A percentile compares a stretch with the other conserved stretches of the same genome.
Evolutionary conservation across 2,888 invertebrate genomes (phyloP).

Genomic region (Xestia xanthographa): DNA sequence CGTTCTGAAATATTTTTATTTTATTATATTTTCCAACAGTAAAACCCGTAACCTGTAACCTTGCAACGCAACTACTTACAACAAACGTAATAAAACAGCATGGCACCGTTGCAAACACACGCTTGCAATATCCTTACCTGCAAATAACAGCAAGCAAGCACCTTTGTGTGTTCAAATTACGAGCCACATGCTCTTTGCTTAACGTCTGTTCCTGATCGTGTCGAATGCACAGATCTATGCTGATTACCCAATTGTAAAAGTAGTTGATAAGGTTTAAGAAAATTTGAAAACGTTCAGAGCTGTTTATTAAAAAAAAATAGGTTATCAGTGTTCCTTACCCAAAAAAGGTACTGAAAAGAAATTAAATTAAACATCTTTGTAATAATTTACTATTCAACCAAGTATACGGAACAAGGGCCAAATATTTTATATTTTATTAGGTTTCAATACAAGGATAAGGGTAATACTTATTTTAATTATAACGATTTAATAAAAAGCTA

Average conservation of each 20-base stretch:
- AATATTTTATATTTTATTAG: no score
- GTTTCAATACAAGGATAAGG: no score
- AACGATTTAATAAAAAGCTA: no score
- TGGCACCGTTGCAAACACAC: neutral
- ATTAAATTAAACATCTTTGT: no score
- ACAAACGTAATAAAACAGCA: neutral
- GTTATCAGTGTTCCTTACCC: no score
- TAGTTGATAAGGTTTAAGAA: neutral
- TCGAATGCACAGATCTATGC: neutral
- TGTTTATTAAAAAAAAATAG: no score
- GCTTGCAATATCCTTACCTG: neutral
- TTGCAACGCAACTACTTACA: neutral
- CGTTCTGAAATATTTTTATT: neutral
- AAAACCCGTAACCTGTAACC: neutral
- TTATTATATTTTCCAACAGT: neutral
- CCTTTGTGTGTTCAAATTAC: neutral
- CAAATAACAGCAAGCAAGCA: neutral
- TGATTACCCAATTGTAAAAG: neutral
- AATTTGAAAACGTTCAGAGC: no score
- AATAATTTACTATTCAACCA: no score
- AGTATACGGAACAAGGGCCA: no score
- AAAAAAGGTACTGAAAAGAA: no score
- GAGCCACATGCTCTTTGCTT: neutral
- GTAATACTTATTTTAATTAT: no score
- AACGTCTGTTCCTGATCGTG: neutral